These are phyloP conservation scores for Drosophila melanica DNA, from an alignment of 1,140 invertebrate species.

Conservation along the genomic window DNA sequence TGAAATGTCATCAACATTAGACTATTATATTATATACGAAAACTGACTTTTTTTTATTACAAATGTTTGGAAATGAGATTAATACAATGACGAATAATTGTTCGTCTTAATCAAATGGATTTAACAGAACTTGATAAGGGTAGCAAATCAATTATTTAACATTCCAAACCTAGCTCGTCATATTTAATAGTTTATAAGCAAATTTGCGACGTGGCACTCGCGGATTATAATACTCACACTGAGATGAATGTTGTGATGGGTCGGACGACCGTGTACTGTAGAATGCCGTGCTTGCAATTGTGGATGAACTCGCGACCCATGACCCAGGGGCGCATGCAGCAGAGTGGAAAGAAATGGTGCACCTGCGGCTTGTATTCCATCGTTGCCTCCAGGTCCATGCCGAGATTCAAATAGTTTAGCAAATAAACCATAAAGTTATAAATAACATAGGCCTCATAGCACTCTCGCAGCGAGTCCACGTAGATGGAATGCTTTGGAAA, in stretches of 20 bases:
- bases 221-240: slow-evolving; percentile 87
- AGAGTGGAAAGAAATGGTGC: slow-evolving; percentile 93
- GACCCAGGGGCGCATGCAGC: slow-evolving; percentile 93
- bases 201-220: background rate
- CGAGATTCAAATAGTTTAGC: slow-evolving; percentile 94
- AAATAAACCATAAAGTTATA: slow-evolving; percentile 99
- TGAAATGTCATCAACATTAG: too few species aligned
- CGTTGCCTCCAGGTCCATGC: slow-evolving; percentile 91
- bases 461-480: slow-evolving; percentile 95
- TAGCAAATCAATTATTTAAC: background rate
- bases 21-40: too few species aligned
- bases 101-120: too few species aligned
- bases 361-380: slow-evolving; percentile 94
- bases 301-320: slow-evolving; percentile 97
- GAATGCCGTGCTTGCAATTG: slow-evolving; percentile 97
- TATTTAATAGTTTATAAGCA: too few species aligned
- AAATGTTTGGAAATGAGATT: too few species aligned
- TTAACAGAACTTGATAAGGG: too few species aligned
- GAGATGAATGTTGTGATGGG: slow-evolving; percentile 95
- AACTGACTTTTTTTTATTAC: too few species aligned
- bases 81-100: too few species aligned
- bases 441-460: slow-evolving; percentile 98
- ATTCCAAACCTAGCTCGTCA: background rate
- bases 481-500: slow-evolving; percentile 95
- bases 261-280: slow-evolving; percentile 96